Conservation (phyloP, 1,140 invertebrate genomes). For the Euwallacea fornicatus region DNA sequence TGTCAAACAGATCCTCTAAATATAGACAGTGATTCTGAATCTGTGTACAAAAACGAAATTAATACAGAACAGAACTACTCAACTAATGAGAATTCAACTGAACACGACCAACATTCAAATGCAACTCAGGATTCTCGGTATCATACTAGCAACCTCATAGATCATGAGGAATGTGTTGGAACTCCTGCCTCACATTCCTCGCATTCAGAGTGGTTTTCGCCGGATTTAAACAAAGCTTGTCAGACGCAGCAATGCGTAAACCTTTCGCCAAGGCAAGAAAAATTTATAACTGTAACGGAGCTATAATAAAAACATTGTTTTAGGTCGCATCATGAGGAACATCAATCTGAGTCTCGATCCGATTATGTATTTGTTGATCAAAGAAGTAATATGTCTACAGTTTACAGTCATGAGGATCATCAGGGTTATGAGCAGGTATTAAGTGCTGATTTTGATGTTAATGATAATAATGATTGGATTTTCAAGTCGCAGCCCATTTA, state of each 20-base stretch:
- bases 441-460: neutral
- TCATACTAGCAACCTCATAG: conserved; percentile 18
- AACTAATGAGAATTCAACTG: conserved; percentile 18
- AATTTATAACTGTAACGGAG: too few species aligned
- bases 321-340: conserved; percentile 19
- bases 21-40: neutral
- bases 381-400: conserved; percentile 26
- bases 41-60: conserved; percentile 17
- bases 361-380: conserved; percentile 40
- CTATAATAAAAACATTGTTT: neutral
- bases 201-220: conserved; percentile 20
- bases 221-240: conserved; percentile 48
- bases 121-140: conserved; percentile 22
- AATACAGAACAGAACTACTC: conserved; percentile 10
- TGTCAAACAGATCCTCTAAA: neutral
- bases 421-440: conserved; percentile 34
- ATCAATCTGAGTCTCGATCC: conserved; percentile 4
- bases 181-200: conserved; percentile 22
- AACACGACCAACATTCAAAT: conserved; percentile 6
- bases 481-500: conserved; percentile 44
- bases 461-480: neutral
- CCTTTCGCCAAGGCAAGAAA: conserved; percentile 30
- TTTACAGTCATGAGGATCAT: conserved; percentile 26
- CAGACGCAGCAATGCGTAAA: conserved; percentile 45
- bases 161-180: conserved; percentile 35